phyloP scores from a whole-genome alignment of 35 echinoderm and acorn worm genomes.

The Acanthaster planci region DNA sequence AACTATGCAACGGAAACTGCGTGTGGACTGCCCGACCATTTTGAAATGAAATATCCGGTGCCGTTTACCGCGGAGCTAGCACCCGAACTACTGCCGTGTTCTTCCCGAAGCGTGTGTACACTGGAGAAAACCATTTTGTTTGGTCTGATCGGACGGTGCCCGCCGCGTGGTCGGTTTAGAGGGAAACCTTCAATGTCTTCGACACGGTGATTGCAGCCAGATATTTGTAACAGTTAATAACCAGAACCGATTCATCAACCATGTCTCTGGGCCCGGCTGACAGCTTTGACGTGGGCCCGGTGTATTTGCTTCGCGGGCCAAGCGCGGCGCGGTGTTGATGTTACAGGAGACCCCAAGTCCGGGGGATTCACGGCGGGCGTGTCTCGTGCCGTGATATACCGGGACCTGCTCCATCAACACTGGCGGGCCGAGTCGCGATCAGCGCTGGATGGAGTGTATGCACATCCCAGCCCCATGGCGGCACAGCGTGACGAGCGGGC shows the following conservation, averaged over 20 bases:
- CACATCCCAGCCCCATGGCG: too few species aligned
- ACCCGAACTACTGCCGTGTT: background rate
- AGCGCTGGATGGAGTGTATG: too few species aligned
- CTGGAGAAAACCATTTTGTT: background rate
- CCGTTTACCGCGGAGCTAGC: background rate
- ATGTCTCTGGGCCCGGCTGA: background rate
- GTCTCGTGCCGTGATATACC: too few species aligned
- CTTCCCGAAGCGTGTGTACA: background rate
- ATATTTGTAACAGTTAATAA: background rate
- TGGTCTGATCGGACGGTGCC: background rate
- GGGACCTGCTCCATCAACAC: too few species aligned
- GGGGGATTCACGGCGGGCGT: too few species aligned
- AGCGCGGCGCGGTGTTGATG: too few species aligned
- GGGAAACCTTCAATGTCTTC: too few species aligned
- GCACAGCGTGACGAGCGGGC: too few species aligned
- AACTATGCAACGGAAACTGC: slow-evolving; percentile 20
- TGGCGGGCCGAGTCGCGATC: too few species aligned
- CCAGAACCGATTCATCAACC: slow-evolving; percentile 19
- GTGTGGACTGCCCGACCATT: slow-evolving; percentile 4
- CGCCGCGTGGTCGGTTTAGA: background rate
- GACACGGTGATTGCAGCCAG: background rate
- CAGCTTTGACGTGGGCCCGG: too few species aligned
- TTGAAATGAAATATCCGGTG: slow-evolving; percentile 29
- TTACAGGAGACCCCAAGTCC: too few species aligned
- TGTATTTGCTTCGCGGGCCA: too few species aligned